Base-by-base conservation (phyloP, 2,888 invertebrate species). In the Cosmorhoe ocellata region DNA sequence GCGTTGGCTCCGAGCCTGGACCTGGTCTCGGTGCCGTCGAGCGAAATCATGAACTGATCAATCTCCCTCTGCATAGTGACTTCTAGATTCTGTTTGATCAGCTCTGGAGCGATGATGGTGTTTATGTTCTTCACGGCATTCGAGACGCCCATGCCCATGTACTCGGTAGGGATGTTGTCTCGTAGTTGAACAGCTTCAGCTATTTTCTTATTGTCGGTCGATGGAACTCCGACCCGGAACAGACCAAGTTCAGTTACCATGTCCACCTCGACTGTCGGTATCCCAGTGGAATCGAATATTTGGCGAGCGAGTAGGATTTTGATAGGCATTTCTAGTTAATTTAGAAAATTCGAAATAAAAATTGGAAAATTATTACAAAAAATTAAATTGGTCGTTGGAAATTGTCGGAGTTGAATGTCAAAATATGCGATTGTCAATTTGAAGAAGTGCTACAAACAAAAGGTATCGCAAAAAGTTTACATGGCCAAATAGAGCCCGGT, bases 11-110 rank as follows among this genome's bases (percentile, higher is more conserved):
- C 99, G 63, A 97, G 93, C 74, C 96, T 96, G 5, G 95, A 94
- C 86, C 98, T 98, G 87, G 97, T 99, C 56, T 98, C 97, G 27
- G 99, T 99, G 18, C 99, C 99, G 78, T 99, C 99, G 42, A 98
- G 89, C 42, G 95, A 91, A 48, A 97, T 83, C 92, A 99, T 93
- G 67, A 98, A 94, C 18, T 96, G 92, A 77, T 99, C 98, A 61
- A 98, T 93, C 65, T 94, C 95, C 52, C 92, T 93, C 88, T 99
- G 99, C 75, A 98, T 94, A 6, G 96, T 96, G 0, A 97, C 97
- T 78, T 97, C 95, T 42, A 98, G 89, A 62, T 93, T 93, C 69
- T 94, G 92, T 76, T 96, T 96, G 51, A 96, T 83, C 11, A 97
- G 88, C 76, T 95, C 96, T 0, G 97, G 97, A 2, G 93, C 95